Percentiles rank a stretch among this genome's conserved stretches.
Evolutionary conservation across 2,888 invertebrate genomes (phyloP).

Genomic region (Aquatica leii): DNA sequence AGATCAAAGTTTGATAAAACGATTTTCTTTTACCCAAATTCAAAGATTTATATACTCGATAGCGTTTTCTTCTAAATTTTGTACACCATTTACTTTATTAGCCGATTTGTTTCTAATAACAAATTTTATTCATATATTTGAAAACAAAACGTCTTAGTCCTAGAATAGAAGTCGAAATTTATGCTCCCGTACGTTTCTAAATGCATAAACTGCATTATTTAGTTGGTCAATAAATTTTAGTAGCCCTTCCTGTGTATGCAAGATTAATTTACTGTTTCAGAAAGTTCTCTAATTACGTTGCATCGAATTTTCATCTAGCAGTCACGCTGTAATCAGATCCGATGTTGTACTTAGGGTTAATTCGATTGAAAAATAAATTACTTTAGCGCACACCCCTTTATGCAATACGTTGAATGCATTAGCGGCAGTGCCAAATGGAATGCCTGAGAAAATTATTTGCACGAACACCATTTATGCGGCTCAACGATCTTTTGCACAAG

Average conservation of each 20-base stretch:
- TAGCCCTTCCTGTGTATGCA: conserved; percentile 3
- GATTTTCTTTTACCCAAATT: conserved; percentile 1
- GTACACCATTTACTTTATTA: too few species aligned
- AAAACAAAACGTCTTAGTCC: too few species aligned
- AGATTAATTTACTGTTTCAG: conserved; percentile 17
- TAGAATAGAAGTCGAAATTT: too few species aligned
- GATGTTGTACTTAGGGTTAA: conserved; percentile 41
- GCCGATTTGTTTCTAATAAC: too few species aligned
- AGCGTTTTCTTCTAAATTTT: too few species aligned
- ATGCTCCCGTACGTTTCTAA: too few species aligned
- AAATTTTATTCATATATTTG: too few species aligned
- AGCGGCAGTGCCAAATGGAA: conserved; percentile 25
- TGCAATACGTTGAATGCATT: conserved; percentile 31
- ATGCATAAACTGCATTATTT: conserved; percentile 1
- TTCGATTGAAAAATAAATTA: conserved; percentile 45
- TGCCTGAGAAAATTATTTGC: conserved; percentile 25
- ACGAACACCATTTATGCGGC: conserved; percentile 25
- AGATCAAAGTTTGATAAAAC: conserved; percentile 1
- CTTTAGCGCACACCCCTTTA: conserved; percentile 37
- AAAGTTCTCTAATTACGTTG: conserved; percentile 31
- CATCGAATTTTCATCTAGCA: conserved; percentile 34
- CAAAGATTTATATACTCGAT: too few species aligned
- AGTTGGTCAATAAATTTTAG: conserved; percentile 11
- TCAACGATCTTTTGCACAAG: conserved; percentile 5
- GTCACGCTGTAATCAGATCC: conserved; percentile 37